phyloP scores from a whole-genome alignment of 2,113 vertebrate genomes.

The Pollachius pollachius region DNA sequence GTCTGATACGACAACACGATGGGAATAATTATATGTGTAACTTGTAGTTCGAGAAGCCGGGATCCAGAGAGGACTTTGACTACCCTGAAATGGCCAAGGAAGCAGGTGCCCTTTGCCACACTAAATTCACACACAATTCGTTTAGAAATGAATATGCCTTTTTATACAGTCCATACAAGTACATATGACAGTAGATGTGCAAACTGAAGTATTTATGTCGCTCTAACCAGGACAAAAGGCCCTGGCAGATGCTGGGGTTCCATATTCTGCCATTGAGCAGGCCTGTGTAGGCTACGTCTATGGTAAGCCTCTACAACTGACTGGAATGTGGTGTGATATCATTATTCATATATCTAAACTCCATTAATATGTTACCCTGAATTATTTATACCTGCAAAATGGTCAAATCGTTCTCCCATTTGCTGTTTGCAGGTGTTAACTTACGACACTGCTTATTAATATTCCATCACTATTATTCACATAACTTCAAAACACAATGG shows the following conservation, averaged over 20 bases:
- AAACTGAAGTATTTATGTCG: neutral
- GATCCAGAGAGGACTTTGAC: conserved; percentile 63
- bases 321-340: neutral
- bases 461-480: no score
- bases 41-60: conserved; percentile 86
- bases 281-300: conserved; percentile 93
- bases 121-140: neutral
- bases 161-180: neutral
- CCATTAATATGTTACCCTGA: no score
- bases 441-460: no score
- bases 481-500: no score
- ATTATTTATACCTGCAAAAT: no score
- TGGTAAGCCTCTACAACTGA: conserved; percentile 68
- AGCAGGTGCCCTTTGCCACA: conserved; percentile 79
- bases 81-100: conserved; percentile 94
- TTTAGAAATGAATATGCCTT: neutral
- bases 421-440: no score
- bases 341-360: neutral
- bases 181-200: neutral
- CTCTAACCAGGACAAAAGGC: conserved; percentile 80
- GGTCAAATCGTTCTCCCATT: no score
- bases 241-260: conserved; percentile 85
- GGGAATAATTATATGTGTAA: neutral
- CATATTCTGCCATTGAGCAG: conserved; percentile 86
- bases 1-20: no score